Percentiles rank a stretch among this genome's conserved stretches.
Conservation (phyloP, 2,113 vertebrate genomes). For the Oncorhynchus tshawytscha region DNA sequence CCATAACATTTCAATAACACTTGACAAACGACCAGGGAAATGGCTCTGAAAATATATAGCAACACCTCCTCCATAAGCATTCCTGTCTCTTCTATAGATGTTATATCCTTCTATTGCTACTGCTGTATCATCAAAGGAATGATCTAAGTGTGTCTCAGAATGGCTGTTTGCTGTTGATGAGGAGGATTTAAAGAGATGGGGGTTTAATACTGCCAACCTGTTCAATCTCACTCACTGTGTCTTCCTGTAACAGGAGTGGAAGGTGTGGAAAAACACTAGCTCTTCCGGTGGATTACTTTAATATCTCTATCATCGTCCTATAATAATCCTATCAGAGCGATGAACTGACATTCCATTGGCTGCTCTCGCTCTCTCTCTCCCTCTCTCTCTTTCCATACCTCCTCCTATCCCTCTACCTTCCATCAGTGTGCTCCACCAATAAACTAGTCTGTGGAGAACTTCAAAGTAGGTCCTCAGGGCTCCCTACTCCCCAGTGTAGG, state of each 20-base stretch:
- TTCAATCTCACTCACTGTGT: not conserved
- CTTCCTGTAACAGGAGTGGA: not conserved
- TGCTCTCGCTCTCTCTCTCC: not conserved
- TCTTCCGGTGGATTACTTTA: too few species aligned
- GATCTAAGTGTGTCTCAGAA: too few species aligned
- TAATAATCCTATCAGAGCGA: too few species aligned
- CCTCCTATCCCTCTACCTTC: not conserved
- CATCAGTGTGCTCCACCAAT: not conserved
- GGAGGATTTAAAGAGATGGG: conserved; percentile 18
- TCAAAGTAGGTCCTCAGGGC: not conserved
- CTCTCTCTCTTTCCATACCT: not conserved
- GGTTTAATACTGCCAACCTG: not conserved
- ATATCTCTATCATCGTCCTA: too few species aligned
- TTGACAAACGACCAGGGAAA: too few species aligned
- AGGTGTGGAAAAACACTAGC: not conserved
- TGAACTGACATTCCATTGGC: too few species aligned
- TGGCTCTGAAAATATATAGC: too few species aligned
- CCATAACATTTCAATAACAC: too few species aligned
- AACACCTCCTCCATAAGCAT: too few species aligned
- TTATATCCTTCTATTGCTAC: too few species aligned
- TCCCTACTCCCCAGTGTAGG: not conserved
- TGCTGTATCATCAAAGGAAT: too few species aligned
- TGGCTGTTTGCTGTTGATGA: not conserved
- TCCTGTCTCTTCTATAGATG: too few species aligned
- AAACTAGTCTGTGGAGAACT: not conserved